A percentile compares a stretch with the other conserved stretches of the same genome.
phyloP scores from a whole-genome alignment of 1,140 invertebrate genomes.

The Stenopsyche tienmushanensis region DNA sequence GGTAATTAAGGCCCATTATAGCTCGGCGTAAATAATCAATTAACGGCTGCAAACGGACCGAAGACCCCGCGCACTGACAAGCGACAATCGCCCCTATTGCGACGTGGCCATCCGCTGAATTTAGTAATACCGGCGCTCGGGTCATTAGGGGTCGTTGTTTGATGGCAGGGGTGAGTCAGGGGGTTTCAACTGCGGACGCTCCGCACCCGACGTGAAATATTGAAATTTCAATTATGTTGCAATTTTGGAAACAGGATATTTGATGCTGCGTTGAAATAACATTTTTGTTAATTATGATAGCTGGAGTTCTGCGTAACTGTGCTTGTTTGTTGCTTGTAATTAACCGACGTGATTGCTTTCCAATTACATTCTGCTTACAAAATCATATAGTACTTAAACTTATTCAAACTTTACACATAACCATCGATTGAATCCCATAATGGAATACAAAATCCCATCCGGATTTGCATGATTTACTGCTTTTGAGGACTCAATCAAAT shows the following conservation, averaged over 20 bases:
- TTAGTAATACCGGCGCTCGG: background rate
- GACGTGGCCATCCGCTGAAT: background rate
- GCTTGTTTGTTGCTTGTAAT: background rate
- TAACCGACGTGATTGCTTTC: slow-evolving; percentile 2
- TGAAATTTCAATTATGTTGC: slow-evolving; percentile 33
- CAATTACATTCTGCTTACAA: background rate
- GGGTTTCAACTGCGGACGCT: slow-evolving; percentile 5
- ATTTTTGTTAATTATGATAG: slow-evolving; percentile 9
- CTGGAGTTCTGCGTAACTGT: background rate
- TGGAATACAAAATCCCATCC: no score
- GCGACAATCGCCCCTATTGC: slow-evolving; percentile 27
- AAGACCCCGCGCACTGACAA: background rate
- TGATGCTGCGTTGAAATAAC: slow-evolving; percentile 13
- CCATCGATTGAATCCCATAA: no score
- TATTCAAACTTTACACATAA: no score
- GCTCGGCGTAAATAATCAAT: background rate
- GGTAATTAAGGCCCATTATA: slow-evolving; percentile 28
- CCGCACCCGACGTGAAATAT: slow-evolving; percentile 15
- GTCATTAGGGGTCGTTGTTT: background rate
- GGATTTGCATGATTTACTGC: no score
- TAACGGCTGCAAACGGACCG: background rate
- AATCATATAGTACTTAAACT: no score
- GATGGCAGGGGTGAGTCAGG: background rate
- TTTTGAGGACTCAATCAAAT: no score
- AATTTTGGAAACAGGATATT: slow-evolving; percentile 26